A percentile compares a stretch with the other conserved stretches of the same genome.
Evolutionary conservation across 2,113 vertebrate species (phyloP).

Genomic region (Turdus rufiventris): DNA sequence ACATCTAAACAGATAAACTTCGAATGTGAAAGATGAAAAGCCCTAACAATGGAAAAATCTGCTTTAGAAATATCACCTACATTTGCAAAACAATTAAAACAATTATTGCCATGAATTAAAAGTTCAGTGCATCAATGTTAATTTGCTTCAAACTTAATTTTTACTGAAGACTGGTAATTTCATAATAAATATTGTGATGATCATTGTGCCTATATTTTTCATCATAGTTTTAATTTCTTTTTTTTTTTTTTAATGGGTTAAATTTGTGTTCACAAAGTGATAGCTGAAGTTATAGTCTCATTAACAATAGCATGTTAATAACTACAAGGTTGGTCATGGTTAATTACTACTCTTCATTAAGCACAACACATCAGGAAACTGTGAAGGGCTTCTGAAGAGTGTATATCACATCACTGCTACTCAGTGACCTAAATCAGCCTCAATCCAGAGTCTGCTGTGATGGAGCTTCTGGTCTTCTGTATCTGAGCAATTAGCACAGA

Average conservation of each 20-base stretch:
- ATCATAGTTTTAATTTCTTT: background rate
- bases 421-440: slow-evolving; percentile 12
- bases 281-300: background rate
- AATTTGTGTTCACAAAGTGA: background rate
- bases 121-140: background rate
- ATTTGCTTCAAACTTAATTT: background rate
- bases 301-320: slow-evolving; percentile 37
- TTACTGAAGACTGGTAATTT: background rate
- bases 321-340: slow-evolving; percentile 16
- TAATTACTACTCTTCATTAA: slow-evolving; percentile 48
- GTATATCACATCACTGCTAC: background rate
- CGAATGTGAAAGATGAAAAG: background rate
- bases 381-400: background rate
- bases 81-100: background rate
- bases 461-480: background rate
- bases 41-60: background rate
- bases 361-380: background rate
- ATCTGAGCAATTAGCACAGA: background rate
- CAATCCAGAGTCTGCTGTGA: background rate
- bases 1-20: background rate
- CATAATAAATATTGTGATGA: background rate
- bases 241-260: background rate
- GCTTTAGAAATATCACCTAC: background rate
- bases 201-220: background rate
- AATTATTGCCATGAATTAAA: background rate